phyloP scores from a whole-genome alignment of 1,140 invertebrate species.

The Manduca sexta region DNA sequence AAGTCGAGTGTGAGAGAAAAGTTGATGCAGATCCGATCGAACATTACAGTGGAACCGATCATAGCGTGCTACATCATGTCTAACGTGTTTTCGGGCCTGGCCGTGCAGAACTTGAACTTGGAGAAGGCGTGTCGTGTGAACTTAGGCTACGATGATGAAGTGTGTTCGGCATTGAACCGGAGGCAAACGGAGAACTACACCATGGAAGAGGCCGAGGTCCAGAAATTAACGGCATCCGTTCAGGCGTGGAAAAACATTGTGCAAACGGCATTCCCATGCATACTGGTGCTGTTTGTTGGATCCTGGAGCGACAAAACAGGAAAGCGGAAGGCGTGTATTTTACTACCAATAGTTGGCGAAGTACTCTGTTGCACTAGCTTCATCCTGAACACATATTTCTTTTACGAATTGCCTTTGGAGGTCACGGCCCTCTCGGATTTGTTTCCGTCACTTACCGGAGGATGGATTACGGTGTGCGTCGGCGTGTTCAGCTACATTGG shows the following conservation, averaged over 20 bases:
- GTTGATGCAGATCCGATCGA: constrained; percentile 52
- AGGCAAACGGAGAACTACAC: constrained; percentile 69
- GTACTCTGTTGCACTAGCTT: constrained; percentile 58
- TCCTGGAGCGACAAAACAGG: constrained; percentile 75
- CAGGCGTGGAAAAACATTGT: constrained; percentile 68
- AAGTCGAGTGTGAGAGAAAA: constrained; percentile 45
- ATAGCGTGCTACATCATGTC: constrained; percentile 75
- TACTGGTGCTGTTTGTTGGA: constrained; percentile 75
- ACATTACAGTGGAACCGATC: constrained; percentile 76
- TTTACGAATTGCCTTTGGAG: constrained; percentile 65
- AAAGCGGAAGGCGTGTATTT: constrained; percentile 73
- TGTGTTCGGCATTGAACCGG: constrained; percentile 73
- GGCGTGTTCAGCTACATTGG: constrained; percentile 92
- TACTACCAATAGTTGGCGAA: constrained; percentile 73
- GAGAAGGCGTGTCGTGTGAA: constrained; percentile 78
- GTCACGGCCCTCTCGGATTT: constrained; percentile 59
- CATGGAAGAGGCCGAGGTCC: constrained; percentile 68
- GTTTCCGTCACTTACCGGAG: constrained; percentile 84
- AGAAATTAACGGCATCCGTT: constrained; percentile 75
- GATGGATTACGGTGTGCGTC: constrained; percentile 90
- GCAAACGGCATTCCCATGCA: constrained; percentile 62
- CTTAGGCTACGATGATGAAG: constrained; percentile 69
- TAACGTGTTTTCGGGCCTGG: constrained; percentile 73
- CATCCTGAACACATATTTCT: constrained; percentile 70
- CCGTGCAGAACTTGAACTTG: constrained; percentile 75